Evolutionary conservation across 2,113 vertebrate species (phyloP).

Genomic region (Philantomba maxwellii): DNA sequence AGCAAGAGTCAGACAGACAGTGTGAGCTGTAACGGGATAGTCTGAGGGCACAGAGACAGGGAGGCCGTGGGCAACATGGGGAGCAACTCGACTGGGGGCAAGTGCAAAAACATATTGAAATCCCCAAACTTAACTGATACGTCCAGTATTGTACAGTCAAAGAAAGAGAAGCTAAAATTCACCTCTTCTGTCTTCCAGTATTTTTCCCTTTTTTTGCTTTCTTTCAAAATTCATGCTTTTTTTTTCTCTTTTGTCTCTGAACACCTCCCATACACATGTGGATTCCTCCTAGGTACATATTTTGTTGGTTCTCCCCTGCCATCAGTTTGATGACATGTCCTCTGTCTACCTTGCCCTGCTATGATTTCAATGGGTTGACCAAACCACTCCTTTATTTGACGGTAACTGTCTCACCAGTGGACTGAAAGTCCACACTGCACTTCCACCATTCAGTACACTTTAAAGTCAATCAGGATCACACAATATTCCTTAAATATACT

Average conservation of each 20-base stretch:
- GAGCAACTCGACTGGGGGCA: no score
- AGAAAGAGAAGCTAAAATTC: neutral
- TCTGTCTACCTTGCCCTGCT: neutral
- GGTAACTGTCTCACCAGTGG: neutral
- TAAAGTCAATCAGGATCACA: neutral
- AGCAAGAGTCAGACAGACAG: rapidly evolving
- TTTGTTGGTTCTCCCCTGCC: neutral
- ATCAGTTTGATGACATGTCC: neutral
- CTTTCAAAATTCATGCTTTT: no score
- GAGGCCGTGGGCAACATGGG: neutral
- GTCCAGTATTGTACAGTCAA: neutral
- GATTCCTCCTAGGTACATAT: neutral
- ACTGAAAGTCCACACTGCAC: neutral
- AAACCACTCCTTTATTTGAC: neutral
- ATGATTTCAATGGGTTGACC: neutral
- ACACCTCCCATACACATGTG: neutral
- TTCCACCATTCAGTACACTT: neutral
- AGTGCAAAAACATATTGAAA: neutral
- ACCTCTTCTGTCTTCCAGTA: no score
- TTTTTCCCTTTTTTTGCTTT: no score
- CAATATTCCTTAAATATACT: no score
- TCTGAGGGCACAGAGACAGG: neutral
- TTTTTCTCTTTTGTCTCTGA: neutral
- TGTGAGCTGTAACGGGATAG: neutral
- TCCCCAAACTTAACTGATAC: neutral